Evolutionary conservation across 2,888 invertebrate species (phyloP), one percentile per base, ranked within the genome.

Genomic region (Pyrrhosoma nymphula): DNA sequence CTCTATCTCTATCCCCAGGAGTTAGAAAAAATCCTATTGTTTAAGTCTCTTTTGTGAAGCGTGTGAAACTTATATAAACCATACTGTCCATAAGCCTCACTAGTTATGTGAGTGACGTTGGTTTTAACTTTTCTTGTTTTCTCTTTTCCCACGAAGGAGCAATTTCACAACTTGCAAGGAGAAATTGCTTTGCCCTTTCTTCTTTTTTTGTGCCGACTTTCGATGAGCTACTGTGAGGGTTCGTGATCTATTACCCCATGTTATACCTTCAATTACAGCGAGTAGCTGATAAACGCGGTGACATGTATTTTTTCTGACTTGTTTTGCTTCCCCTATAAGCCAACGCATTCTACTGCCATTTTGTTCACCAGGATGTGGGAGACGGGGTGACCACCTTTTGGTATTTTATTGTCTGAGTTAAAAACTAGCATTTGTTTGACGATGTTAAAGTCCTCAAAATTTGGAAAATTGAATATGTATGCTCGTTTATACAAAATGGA

Each of bases 181-280:
- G 82, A 82, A 18, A 82, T 82, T 82, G 16, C 82, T 82, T 35
- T 82, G 82, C 82, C 82, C 82, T 82, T 82, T 82, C 82, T 30
- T 82, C 82, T 14, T 35, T 82, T 82, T 82, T 82, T 75, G 23
- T 23, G 12, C 35, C 82, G 16, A 82, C 82, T 82, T 82, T 82
- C 30, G 16, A 16, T 82, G 35, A 82, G 35, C 82, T 35, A 1
- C 82, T 16, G 35, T 82, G 35, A 82, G 35, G 82, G 4, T 35
- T 82, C 82, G 82, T 82, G 82, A 82, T 35, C 82, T 16, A 18
- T 30, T 35, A n/a, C 30, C 82, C 16, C 35, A 30, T 35, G 30
- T 14, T 82, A 16, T 14, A 26, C 82, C 82, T 35, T 82, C 82
- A 82, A 82, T 82, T 35, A 69, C 26, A 10, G 23, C 12, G 18